Base-by-base conservation (phyloP, 2,797 vertebrate species). In the Semaprochilodus insignis region DNA sequence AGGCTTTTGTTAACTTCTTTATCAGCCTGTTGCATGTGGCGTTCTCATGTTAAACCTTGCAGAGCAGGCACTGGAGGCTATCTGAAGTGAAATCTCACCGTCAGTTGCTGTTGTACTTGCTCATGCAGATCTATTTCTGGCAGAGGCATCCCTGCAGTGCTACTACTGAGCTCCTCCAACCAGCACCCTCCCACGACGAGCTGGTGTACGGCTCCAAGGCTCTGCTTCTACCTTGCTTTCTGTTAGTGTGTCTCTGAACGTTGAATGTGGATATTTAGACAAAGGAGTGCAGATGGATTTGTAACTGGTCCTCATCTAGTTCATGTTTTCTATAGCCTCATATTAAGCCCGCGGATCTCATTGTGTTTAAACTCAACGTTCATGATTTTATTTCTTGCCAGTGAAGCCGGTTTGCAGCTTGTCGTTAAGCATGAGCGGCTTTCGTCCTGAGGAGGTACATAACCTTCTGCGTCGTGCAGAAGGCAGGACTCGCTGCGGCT, bases 401-500 rank as follows among this genome's bases (percentile, higher is more conserved):
- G 63, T 78, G 23, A 23, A 34, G 65, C 60, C 36, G 60, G 25
- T 23, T 77, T 62, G 13, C 54, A 51, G 77, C 77, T 60, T 67
- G 70, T 82, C 57, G 71, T 51, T 5, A 70, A 54, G 15, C 66
- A 54, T 15, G 25, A 85, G 78, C 78, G 55, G 70, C 74, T 73
- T 76, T 82, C 63, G 67, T 85, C 79, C 63, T 40, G 81, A 80
- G 85, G 84, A 76, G 60, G 73, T 76, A 74, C 71, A 80, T 71
- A 84, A 83, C 85, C 82, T 83, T 65, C 72, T 80, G 80, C 21
- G 44, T 65, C 36, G 91, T 91, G 91, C 91, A 91, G 90, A 90
- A 92, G 87, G 74, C 81, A 84, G 87, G 90, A 92, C 90, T 85
- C 82, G 88, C 92, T 91, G 90, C 88, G 88, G 88, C 87, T 88